Conservation (phyloP, 2,113 vertebrate species). For the Xenopus tropicalis region UCB_Xtro_10.0 CM004452.2:11093501-11094000, state of each 20-base stretch:
- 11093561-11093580: slow-evolving; percentile 1
- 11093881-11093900: too few species aligned
- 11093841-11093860: neutral
- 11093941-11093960: too few species aligned
- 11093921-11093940: too few species aligned
- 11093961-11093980: too few species aligned
- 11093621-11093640: slow-evolving; percentile 4
- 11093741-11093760: neutral
- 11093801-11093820: neutral
- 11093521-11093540: slow-evolving; percentile 6
- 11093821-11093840: too few species aligned
- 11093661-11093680: neutral
- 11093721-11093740: neutral
- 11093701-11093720: neutral
- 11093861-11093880: too few species aligned
- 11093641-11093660: slow-evolving; percentile 12
- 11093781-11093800: neutral
- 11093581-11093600: slow-evolving; percentile 2
- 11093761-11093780: neutral
- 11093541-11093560: slow-evolving; percentile 33
- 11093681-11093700: neutral
- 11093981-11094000: too few species aligned
- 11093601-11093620: neutral
- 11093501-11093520: neutral
- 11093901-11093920: too few species aligned